Evolutionary conservation across 2,113 vertebrate genomes (phyloP), one percentile per base, ranked within the genome.

Genomic region (Erinaceus europaeus): DNA sequence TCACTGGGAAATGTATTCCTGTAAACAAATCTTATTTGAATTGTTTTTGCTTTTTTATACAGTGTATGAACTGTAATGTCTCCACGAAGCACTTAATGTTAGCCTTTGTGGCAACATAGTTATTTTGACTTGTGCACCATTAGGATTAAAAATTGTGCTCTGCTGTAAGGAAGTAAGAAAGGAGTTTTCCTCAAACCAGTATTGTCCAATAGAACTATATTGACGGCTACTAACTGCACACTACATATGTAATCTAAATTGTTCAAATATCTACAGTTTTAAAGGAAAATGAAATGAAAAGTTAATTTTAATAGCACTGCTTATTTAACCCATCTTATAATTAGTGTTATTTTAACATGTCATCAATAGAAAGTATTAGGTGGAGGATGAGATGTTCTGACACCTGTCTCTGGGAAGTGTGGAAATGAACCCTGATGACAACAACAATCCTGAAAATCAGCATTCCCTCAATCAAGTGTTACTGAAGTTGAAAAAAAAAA

Each of bases 51-150:
- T 11, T 68, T 86, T 76, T 79, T 52, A 40, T 72, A 76, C 83
- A 59, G 82, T 62, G 65, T 38, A 44, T 4, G 4, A 59, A 17
- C 50, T 91, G 76, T 90, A 32, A 13, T 64, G 20, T 69, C 59
- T 82, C 83, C n/a, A 4, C n/a, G 17, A 93, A 36, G 32, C 69
- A 77, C 38, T 59, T 77, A 25, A 32, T 61, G 55, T 73, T 81
- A 48, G 62, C 59, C 67, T 23, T 21, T 57, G 62, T 17, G 38
- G 13, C 10, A 61, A 36, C 52, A 17, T 34, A 7, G 6, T 69
- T 81, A 32, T 61, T 88, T 83, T 77, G 80, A 59, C 59, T 80
- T 76, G 57, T 74, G 36, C 21, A 81, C 18, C n/a, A 71, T 64
- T 20, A 21, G 29, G 10, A 72, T 86, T 74, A n/a, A 65, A 88